Evolutionary conservation across 2,113 vertebrate genomes (phyloP).

Genomic region (Rana temporaria): DNA sequence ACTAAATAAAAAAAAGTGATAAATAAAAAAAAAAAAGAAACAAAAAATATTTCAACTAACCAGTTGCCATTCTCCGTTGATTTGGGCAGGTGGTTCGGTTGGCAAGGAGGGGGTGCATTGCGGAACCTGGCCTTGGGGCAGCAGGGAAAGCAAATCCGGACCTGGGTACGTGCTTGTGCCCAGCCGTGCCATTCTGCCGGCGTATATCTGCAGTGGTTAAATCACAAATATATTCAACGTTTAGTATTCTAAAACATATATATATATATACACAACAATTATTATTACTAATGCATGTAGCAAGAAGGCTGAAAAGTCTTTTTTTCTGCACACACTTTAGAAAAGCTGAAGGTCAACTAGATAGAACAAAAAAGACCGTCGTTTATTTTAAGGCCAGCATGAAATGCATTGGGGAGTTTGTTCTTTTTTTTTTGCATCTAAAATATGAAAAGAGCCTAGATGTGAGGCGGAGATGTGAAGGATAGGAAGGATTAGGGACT

Average conservation of each 20-base stretch:
- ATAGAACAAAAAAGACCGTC: slow-evolving; percentile 5
- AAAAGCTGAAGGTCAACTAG: slow-evolving; percentile 37
- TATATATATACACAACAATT: not conserved
- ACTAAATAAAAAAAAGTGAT: too few species aligned
- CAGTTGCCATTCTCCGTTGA: too few species aligned
- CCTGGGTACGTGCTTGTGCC: too few species aligned
- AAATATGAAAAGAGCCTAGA: slow-evolving; percentile 33
- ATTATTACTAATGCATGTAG: not conserved
- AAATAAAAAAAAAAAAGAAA: too few species aligned
- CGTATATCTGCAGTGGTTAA: too few species aligned
- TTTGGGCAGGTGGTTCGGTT: too few species aligned
- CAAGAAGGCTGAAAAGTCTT: not conserved
- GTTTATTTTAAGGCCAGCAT: slow-evolving; percentile 27
- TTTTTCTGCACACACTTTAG: not conserved
- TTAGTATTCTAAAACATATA: too few species aligned
- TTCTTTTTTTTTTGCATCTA: slow-evolving; percentile 24
- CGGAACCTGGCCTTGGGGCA: too few species aligned
- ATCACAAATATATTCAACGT: not conserved
- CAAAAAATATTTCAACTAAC: too few species aligned
- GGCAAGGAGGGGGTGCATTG: too few species aligned
- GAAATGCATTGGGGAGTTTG: slow-evolving; percentile 31
- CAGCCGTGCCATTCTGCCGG: too few species aligned
- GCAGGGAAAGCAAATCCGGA: too few species aligned
- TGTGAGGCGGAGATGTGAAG: slow-evolving; percentile 3
- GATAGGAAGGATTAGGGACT: slow-evolving; percentile 1